Evolutionary conservation across 2,797 vertebrate species (phyloP).

Genomic region (Spatula versicolor): DNA sequence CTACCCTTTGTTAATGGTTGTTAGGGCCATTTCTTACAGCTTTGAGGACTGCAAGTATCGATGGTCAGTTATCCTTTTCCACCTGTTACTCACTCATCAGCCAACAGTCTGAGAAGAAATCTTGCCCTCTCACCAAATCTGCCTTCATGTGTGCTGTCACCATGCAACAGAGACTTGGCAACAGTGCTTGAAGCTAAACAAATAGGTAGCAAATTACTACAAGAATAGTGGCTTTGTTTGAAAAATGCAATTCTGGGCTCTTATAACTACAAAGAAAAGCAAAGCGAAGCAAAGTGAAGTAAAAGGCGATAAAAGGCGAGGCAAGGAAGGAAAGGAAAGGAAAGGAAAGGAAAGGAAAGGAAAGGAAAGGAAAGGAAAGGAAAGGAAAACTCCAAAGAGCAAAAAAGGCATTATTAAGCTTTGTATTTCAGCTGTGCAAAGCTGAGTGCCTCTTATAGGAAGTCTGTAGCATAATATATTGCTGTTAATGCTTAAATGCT

Average conservation of each 20-base stretch:
- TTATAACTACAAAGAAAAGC: neutral
- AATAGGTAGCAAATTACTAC: neutral
- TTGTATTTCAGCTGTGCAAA: neutral
- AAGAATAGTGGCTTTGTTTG: fast-evolving
- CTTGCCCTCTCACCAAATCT: neutral
- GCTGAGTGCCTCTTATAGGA: neutral
- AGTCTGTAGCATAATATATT: neutral
- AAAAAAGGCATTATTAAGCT: neutral
- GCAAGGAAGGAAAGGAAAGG: too few relatives aligned
- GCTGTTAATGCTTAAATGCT: neutral
- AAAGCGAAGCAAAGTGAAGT: too few relatives aligned
- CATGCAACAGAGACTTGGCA: neutral
- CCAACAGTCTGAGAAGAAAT: neutral
- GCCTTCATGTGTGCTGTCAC: fast-evolving
- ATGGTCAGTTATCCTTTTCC: neutral
- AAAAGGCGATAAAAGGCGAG: too few relatives aligned
- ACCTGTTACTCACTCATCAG: neutral
- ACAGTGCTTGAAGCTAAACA: neutral
- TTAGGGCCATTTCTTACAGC: neutral
- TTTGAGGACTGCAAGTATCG: neutral
- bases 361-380: too few relatives aligned
- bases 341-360: too few relatives aligned
- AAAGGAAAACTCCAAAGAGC: neutral
- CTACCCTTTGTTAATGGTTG: neutral
- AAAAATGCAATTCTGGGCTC: neutral